Conservation (phyloP, 2,113 vertebrate genomes). For the Atrichornis clamosus region DNA sequence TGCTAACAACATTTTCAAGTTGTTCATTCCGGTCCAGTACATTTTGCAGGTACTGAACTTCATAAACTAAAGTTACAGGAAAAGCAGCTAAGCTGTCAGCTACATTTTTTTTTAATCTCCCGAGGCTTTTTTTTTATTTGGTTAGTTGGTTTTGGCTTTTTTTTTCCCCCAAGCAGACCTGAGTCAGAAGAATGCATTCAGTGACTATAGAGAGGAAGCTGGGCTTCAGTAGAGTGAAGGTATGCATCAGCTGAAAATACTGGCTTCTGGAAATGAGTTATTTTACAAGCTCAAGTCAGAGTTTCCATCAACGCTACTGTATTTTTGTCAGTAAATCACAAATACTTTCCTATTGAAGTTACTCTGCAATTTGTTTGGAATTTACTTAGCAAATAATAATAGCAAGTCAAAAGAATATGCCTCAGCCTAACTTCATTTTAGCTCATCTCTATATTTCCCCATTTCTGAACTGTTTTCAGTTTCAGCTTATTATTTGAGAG, state of each 20-base stretch:
- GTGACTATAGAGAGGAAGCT: neutral
- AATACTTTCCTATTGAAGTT: conserved; percentile 47
- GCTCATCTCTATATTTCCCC: neutral
- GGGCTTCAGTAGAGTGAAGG: neutral
- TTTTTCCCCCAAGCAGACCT: neutral
- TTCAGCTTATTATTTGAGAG: neutral
- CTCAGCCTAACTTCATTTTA: neutral
- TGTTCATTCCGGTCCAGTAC: neutral
- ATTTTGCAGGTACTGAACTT: neutral
- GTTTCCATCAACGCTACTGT: neutral
- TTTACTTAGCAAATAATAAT: conserved; percentile 24
- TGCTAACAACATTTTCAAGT: neutral
- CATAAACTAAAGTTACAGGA: neutral
- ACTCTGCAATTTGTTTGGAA: neutral
- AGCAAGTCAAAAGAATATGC: neutral
- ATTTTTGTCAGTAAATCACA: conserved; percentile 20
- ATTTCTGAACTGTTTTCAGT: neutral
- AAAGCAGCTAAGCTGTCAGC: neutral
- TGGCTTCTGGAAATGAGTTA: neutral
- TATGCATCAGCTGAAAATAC: neutral
- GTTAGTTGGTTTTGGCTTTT: neutral
- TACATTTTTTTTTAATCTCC: neutral
- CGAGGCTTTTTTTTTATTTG: too few relatives aligned
- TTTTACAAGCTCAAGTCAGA: conserved; percentile 19
- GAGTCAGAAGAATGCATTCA: neutral